A percentile compares a stretch with the other conserved stretches of the same genome.
Conservation (phyloP, 2,113 vertebrate species). For the cat (Felis catus) region DNA sequence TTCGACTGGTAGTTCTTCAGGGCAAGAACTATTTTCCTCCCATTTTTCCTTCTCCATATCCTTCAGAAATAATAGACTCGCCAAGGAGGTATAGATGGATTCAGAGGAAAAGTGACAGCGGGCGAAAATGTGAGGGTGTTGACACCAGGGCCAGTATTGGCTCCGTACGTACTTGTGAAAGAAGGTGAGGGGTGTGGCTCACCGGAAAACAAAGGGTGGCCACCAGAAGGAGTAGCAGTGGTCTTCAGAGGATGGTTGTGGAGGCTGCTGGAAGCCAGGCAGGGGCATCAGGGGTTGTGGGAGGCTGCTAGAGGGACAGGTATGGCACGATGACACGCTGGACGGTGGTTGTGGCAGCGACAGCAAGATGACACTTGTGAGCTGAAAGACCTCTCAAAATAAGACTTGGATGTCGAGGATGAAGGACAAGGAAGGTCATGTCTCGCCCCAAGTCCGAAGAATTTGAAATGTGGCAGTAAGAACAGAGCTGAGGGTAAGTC, state of each 20-base stretch:
- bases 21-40: no score
- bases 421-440: neutral
- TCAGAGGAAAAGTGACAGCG: neutral
- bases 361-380: neutral
- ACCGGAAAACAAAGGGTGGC: neutral
- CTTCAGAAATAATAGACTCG: neutral
- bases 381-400: neutral
- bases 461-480: neutral
- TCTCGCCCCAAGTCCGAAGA: neutral
- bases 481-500: neutral
- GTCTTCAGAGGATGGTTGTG: neutral
- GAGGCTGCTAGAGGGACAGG: neutral
- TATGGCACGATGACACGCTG: neutral
- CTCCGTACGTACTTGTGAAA: constrained; percentile 18
- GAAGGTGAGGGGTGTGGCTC: neutral
- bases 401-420: neutral
- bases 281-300: neutral
- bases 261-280: neutral
- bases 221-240: neutral
- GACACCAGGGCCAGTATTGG: neutral
- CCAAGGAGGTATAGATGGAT: neutral
- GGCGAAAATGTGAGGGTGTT: neutral
- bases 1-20: neutral
- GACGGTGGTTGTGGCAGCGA: neutral
- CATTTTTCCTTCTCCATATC: neutral